These are phyloP conservation scores for Pissodes strobi DNA, from an alignment of 1,140 invertebrate species.

Conservation along the genomic window DNA sequence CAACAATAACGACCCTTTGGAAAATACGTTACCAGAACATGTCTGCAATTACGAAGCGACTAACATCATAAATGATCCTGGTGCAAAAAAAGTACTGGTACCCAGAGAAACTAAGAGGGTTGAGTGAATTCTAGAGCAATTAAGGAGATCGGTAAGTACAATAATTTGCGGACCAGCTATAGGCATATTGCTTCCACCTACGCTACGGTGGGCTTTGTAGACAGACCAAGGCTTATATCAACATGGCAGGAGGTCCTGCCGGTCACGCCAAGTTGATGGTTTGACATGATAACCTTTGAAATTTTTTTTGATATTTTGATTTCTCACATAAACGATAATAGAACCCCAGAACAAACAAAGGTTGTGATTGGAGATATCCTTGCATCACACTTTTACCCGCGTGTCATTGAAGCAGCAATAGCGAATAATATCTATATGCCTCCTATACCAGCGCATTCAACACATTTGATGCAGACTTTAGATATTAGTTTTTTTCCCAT, in stretches of 20 bases:
- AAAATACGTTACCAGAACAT: not conserved
- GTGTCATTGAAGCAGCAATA: too few relatives aligned
- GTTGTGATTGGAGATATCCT: too few relatives aligned
- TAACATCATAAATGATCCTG: slow-evolving; percentile 34
- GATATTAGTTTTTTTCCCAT: too few relatives aligned
- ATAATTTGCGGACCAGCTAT: slow-evolving; percentile 41
- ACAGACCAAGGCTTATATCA: slow-evolving; percentile 51
- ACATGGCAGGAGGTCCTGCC: slow-evolving; percentile 54
- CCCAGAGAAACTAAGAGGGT: slow-evolving; percentile 19
- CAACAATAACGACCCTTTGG: slow-evolving; percentile 1
- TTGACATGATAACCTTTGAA: slow-evolving; percentile 50
- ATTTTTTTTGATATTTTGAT: slow-evolving; percentile 39
- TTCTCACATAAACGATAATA: not conserved
- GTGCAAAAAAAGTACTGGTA: slow-evolving; percentile 31
- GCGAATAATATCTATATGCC: too few relatives aligned
- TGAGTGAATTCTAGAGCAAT: slow-evolving; percentile 30
- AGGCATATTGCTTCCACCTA: slow-evolving; percentile 41
- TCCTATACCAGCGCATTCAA: too few relatives aligned
- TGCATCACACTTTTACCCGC: too few relatives aligned
- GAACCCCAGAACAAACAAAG: too few relatives aligned
- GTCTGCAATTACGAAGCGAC: slow-evolving; percentile 36
- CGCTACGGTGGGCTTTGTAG: slow-evolving; percentile 56
- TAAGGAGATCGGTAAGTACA: slow-evolving; percentile 33
- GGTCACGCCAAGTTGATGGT: slow-evolving; percentile 49
- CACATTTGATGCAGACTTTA: too few relatives aligned